A percentile compares a stretch with the other conserved stretches of the same genome.
Conservation (phyloP, 1,140 invertebrate genomes). For the Neelides sp. region DNA sequence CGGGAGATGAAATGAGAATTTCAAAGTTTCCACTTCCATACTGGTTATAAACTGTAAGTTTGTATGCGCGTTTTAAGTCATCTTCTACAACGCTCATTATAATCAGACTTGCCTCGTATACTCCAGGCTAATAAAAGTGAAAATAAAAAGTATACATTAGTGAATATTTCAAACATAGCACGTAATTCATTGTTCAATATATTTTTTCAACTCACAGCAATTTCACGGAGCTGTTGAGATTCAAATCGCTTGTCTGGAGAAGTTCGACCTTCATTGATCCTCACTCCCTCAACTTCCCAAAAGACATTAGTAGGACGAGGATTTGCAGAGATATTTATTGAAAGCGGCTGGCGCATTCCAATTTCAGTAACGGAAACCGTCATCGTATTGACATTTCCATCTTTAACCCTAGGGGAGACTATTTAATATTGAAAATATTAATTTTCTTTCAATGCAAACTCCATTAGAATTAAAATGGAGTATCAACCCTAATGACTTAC, state of each 20-base stretch:
- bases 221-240: background rate
- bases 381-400: too few species aligned
- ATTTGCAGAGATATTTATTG: background rate
- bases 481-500: too few species aligned
- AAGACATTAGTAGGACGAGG: slow-evolving; percentile 3
- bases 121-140: slow-evolving; percentile 8
- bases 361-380: slow-evolving; percentile 2
- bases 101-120: slow-evolving; percentile 10
- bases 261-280: slow-evolving; percentile 1
- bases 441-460: too few species aligned
- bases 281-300: slow-evolving; percentile 10
- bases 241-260: slow-evolving; percentile 6
- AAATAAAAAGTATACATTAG: slow-evolving; percentile 5
- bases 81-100: slow-evolving; percentile 22
- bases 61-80: slow-evolving; percentile 20
- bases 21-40: slow-evolving; percentile 15
- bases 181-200: background rate
- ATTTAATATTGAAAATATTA: too few species aligned
- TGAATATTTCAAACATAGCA: too few species aligned
- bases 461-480: too few species aligned
- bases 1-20: slow-evolving; percentile 10
- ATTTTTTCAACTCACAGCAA: slow-evolving; percentile 2
- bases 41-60: slow-evolving; percentile 9
- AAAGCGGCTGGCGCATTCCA: background rate
- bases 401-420: too few species aligned